phyloP scores from a whole-genome alignment of 30 jellyfish, hydroid and myxozoan genomes.

The Turritopsis dohrnii region DNA sequence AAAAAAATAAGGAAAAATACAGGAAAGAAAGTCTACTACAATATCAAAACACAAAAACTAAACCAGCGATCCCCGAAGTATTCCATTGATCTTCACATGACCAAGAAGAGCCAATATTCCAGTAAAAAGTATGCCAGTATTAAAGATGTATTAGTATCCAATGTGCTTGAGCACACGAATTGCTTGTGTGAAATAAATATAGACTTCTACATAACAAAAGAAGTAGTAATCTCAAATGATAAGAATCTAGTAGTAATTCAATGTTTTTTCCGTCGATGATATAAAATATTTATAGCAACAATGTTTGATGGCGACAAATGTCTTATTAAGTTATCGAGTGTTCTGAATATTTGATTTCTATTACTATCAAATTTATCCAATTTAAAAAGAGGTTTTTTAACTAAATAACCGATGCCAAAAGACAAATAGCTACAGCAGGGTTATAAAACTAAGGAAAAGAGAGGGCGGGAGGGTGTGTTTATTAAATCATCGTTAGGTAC shows the following conservation, averaged over 20 bases:
- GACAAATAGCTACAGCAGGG: too few species aligned
- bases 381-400: not conserved
- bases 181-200: not conserved
- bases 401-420: not conserved
- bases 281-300: not conserved
- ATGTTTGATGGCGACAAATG: not conserved
- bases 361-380: not conserved
- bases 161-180: not conserved
- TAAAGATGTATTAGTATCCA: not conserved
- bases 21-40: too few species aligned
- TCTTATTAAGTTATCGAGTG: too few species aligned
- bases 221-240: not conserved
- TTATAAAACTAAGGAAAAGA: too few species aligned
- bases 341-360: not conserved
- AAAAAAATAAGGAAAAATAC: too few species aligned
- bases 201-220: not conserved
- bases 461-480: too few species aligned
- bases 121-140: too few species aligned
- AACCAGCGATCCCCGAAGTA: too few species aligned
- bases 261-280: not conserved
- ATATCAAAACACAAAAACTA: too few species aligned
- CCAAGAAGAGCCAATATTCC: too few species aligned
- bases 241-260: not conserved
- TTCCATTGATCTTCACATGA: too few species aligned
- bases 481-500: too few species aligned